A percentile compares a stretch with the other conserved stretches of the same genome.
Conservation (phyloP, 2,888 invertebrate genomes). For the Eupithecia pulchellata region DNA sequence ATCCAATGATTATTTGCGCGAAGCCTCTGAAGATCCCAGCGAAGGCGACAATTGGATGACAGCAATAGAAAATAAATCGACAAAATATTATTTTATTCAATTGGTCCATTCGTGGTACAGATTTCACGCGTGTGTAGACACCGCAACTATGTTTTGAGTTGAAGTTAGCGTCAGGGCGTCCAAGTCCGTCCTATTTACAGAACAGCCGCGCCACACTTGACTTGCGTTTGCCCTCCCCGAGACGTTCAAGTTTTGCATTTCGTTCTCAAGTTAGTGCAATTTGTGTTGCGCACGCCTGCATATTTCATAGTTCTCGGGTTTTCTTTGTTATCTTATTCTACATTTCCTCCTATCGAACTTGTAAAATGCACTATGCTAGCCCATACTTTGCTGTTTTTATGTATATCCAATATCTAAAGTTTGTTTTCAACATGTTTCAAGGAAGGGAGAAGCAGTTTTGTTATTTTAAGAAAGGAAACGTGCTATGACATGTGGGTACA, state of each 20-base stretch:
- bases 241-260: conserved; percentile 73
- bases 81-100: background rate
- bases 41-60: too few species aligned
- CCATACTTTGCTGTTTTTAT: conserved; percentile 30
- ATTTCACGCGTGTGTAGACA: conserved; percentile 22
- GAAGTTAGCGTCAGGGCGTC: conserved; percentile 55
- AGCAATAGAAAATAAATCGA: background rate
- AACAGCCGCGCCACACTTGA: conserved; percentile 66
- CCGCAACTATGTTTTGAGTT: conserved; percentile 57
- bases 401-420: conserved; percentile 30
- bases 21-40: too few species aligned
- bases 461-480: conserved; percentile 16
- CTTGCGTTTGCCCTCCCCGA: conserved; percentile 66
- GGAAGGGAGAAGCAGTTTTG: background rate
- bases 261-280: conserved; percentile 75
- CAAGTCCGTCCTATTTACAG: conserved; percentile 65
- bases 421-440: conserved; percentile 22
- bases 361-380: conserved; percentile 25
- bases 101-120: background rate
- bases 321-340: conserved; percentile 60
- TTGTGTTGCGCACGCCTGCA: conserved; percentile 72
- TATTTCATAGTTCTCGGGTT: conserved; percentile 60
- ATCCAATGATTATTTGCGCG: too few species aligned
- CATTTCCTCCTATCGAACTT: conserved; percentile 51
- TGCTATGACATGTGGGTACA: background rate